phyloP scores from a whole-genome alignment of 2,113 vertebrate species.

The Rhynchomys soricoides region DNA sequence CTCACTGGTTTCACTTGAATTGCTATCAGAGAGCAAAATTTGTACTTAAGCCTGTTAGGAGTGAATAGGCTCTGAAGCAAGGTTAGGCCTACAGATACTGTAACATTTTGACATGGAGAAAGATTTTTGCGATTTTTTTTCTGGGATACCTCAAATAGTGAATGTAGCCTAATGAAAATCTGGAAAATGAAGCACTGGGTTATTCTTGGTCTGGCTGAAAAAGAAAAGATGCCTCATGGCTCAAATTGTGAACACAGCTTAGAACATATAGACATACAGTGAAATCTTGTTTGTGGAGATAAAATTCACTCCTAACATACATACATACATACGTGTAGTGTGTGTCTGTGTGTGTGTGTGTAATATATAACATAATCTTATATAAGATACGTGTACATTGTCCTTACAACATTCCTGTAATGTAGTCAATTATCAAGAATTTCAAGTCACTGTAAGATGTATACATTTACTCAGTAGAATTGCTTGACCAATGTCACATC shows the following conservation, averaged over 20 bases:
- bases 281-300: neutral
- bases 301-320: neutral
- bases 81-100: neutral
- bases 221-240: neutral
- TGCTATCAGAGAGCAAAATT: neutral
- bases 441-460: neutral
- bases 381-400: neutral
- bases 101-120: neutral
- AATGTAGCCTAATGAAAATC: neutral
- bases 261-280: neutral
- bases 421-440: neutral
- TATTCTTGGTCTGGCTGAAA: neutral
- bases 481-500: neutral
- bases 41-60: constrained; percentile 4
- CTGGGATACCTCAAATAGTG: neutral
- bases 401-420: neutral
- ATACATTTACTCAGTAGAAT: neutral
- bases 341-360: neutral
- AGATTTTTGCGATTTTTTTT: neutral
- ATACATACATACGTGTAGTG: neutral
- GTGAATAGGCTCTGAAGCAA: neutral
- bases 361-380: neutral
- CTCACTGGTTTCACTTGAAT: neutral
- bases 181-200: neutral
- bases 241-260: neutral